Evolutionary conservation across 2,797 vertebrate genomes (phyloP).

Genomic region (Phaenicophaeus curvirostris): DNA sequence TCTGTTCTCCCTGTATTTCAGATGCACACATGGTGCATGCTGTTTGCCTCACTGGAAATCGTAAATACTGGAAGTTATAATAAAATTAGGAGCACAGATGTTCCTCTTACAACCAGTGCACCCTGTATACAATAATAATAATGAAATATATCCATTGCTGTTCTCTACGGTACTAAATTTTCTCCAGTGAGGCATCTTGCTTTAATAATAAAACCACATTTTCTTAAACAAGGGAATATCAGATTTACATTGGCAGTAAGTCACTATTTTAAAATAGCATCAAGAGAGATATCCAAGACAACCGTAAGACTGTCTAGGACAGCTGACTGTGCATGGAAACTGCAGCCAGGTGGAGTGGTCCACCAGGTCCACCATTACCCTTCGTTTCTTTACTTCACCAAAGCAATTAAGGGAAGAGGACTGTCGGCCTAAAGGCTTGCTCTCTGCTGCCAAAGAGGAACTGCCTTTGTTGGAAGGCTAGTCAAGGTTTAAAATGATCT

Average conservation of each 20-base stretch:
- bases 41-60: slow-evolving; percentile 40
- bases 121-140: slow-evolving; percentile 67
- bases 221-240: slow-evolving; percentile 56
- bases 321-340: slow-evolving; percentile 39
- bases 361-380: slow-evolving; percentile 21
- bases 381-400: slow-evolving; percentile 57
- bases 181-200: slow-evolving; percentile 57
- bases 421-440: background rate
- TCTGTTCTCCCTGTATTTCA: background rate
- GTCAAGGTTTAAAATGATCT: background rate
- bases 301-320: slow-evolving; percentile 24
- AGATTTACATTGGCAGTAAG: slow-evolving; percentile 55
- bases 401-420: slow-evolving; percentile 30
- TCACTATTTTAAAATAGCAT: background rate
- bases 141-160: slow-evolving; percentile 64
- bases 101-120: slow-evolving; percentile 64
- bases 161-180: slow-evolving; percentile 35
- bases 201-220: slow-evolving; percentile 66
- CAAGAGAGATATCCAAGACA: background rate
- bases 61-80: slow-evolving; percentile 65
- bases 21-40: background rate
- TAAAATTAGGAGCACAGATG: slow-evolving; percentile 73
- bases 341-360: background rate
- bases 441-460: background rate
- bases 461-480: background rate